Evolutionary conservation across 2,888 invertebrate genomes (phyloP), one percentile per base, ranked within the genome.

Genomic region (Mesochorus sp.): DNA sequence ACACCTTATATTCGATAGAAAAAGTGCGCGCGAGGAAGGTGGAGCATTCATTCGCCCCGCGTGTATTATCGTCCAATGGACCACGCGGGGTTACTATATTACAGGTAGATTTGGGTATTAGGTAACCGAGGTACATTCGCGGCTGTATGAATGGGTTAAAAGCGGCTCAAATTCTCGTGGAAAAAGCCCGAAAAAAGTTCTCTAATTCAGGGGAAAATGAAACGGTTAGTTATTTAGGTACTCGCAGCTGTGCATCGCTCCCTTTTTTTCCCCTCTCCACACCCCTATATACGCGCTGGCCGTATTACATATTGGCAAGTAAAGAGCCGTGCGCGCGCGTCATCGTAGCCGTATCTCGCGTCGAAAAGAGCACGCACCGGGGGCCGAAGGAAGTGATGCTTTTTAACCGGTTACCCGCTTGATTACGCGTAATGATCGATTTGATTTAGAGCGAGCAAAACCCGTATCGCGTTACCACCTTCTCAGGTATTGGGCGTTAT

Each of bases 341-440:
- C 39, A n/a, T 67, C 14, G 21, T 62, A n/a, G n/a, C n/a, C n/a
- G n/a, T n/a, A n/a, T 51, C n/a, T 5, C n/a, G 8, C 39, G 37
- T 68, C 67, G 67, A 73, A 80, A 73, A 75, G 64, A 78, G 68
- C 68, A 62, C 42, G 64, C 53, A 42, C 42, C 68, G 47, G 47
- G 71, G 26, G 42, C 49, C 72, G 24, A 8, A 81, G 79, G 77
- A 81, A 80, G 80, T 71, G 76, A 77, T 68, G 49, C 68, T 76
- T 79, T 83, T 82, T 80, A 84, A 83, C 86, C 85, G 86, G 85
- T 88, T 87, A 85, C 83, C 83, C 87, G 87, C 86, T 88, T 88
- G 88, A 89, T 90, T 90, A 88, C 84, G 84, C 84, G 86, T 88
- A 88, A 90, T 90, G 86, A 88, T 89, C 87, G 87, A 89, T 86